phyloP scores from a whole-genome alignment of 2,113 vertebrate genomes.

The Motacilla tschutschensis region DNA sequence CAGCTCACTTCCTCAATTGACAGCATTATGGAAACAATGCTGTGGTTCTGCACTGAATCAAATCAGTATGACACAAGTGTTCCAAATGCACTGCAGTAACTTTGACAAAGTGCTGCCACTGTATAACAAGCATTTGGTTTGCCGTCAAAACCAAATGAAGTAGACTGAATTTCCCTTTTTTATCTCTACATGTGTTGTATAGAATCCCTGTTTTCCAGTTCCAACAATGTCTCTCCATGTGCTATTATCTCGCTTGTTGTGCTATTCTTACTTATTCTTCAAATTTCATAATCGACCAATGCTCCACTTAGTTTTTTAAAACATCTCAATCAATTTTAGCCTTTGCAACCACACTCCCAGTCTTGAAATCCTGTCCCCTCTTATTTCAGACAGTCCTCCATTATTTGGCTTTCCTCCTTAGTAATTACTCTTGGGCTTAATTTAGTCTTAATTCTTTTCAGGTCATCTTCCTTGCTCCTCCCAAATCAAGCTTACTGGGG shows the following conservation, averaged over 20 bases:
- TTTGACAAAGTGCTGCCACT: background rate
- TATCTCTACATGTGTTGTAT: background rate
- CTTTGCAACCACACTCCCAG: background rate
- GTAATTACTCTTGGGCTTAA: background rate
- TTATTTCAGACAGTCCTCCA: background rate
- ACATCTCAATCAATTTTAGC: background rate
- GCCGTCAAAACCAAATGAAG: constrained; percentile 3
- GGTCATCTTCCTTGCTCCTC: background rate
- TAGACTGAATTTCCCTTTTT: background rate
- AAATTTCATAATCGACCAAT: background rate
- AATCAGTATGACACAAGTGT: background rate
- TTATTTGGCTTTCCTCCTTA: background rate
- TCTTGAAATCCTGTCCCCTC: background rate
- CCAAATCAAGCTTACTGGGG: background rate
- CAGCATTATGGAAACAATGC: background rate
- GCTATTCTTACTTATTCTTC: background rate
- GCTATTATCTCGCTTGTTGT: background rate
- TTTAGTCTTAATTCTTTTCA: background rate
- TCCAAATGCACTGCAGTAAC: background rate
- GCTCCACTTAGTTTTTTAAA: background rate
- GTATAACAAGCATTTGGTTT: background rate
- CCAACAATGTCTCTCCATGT: background rate
- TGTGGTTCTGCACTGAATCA: background rate
- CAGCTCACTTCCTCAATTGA: background rate
- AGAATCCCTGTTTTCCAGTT: background rate